Percentiles rank a stretch among this genome's conserved stretches.
Evolutionary conservation across 2,113 vertebrate species (phyloP).

Genomic region (Blennius ocellaris): DNA sequence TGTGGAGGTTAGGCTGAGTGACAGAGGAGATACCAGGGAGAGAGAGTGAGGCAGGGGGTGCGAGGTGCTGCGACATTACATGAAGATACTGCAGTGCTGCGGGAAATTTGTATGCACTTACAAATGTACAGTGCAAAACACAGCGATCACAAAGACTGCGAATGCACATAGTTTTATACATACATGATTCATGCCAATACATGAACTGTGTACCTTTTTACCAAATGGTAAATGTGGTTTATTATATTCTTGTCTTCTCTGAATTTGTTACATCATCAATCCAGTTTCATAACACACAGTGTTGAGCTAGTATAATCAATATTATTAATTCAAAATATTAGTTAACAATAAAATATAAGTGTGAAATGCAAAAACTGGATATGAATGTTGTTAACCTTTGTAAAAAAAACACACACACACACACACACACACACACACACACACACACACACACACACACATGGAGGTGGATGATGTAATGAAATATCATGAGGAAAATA

Average conservation of each 20-base stretch:
- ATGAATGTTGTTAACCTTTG: conserved; percentile 51
- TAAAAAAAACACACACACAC: conserved; percentile 15
- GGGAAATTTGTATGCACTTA: conserved; percentile 65
- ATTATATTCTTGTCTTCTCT: conserved; percentile 52
- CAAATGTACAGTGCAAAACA: conserved; percentile 65
- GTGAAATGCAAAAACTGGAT: conserved; percentile 44
- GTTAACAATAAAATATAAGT: conserved; percentile 40
- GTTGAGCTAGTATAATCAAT: conserved; percentile 41
- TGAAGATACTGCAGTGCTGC: conserved; percentile 74
- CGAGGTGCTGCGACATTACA: conserved; percentile 64
- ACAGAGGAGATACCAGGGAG: conserved; percentile 42
- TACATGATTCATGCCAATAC: conserved; percentile 36
- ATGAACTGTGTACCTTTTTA: conserved; percentile 47
- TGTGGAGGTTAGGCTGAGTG: conserved; percentile 51
- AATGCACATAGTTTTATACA: conserved; percentile 62
- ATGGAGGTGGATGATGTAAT: conserved; percentile 25
- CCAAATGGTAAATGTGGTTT: conserved; percentile 29
- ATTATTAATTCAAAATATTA: conserved; percentile 36
- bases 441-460: conserved; percentile 20
- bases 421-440: too few species aligned
- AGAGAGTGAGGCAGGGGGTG: conserved; percentile 46
- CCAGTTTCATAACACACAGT: conserved; percentile 36
- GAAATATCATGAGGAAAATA: conserved; percentile 60
- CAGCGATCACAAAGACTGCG: conserved; percentile 46
- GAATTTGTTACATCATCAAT: conserved; percentile 64